Conservation (phyloP, 2,113 vertebrate species). For the Myotis yumanensis region DNA sequence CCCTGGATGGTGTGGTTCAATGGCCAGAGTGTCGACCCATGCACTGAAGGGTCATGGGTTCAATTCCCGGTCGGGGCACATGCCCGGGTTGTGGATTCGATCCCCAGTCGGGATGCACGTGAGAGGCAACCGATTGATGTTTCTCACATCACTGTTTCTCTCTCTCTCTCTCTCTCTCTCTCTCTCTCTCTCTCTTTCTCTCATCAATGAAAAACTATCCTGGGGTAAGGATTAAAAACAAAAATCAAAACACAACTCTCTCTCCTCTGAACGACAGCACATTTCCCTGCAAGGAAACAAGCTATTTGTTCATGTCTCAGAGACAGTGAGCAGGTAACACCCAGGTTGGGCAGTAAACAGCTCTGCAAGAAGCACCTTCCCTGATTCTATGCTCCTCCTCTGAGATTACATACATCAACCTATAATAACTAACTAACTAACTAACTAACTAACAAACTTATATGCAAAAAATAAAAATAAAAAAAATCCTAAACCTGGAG, state of each 20-base stretch:
- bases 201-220: background rate
- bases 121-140: background rate
- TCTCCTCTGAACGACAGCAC: background rate
- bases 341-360: background rate
- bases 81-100: background rate
- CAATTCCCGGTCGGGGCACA: background rate
- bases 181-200: too few relatives aligned
- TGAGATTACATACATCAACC: background rate
- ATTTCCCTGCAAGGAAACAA: slow-evolving; percentile 26
- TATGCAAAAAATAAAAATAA: slow-evolving; percentile 14
- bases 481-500: background rate
- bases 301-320: background rate
- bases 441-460: background rate
- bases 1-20: background rate
- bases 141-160: background rate
- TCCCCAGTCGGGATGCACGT: background rate
- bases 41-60: background rate
- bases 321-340: background rate
- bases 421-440: background rate
- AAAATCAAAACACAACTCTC: background rate
- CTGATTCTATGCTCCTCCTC: background rate
- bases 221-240: background rate
- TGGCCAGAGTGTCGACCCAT: background rate
- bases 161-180: background rate
- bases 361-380: background rate